These are phyloP conservation scores for Zaprionus obscuricornis DNA, from an alignment of 2,888 invertebrate species.

Conservation along the genomic window DNA sequence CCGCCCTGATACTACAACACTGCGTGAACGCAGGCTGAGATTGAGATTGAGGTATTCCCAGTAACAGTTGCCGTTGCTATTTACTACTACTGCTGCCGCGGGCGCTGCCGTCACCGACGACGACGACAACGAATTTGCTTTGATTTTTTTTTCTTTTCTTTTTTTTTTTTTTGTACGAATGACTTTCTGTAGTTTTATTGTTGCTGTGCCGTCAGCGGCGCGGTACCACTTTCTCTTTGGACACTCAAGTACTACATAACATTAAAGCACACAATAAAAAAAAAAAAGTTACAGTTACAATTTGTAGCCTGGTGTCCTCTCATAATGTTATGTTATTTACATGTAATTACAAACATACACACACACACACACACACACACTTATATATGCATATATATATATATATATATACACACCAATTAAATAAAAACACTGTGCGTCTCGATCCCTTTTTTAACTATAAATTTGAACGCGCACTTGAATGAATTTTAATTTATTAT, in stretches of 20 bases:
- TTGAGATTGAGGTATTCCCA: slow-evolving; percentile 27
- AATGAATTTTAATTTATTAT: slow-evolving; percentile 43
- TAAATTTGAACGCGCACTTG: slow-evolving; percentile 30
- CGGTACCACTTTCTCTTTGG: slow-evolving; percentile 59
- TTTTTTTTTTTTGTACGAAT: slow-evolving; percentile 43
- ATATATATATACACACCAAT: slow-evolving; percentile 17
- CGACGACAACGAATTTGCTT: slow-evolving; percentile 43
- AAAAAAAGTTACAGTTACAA: neutral
- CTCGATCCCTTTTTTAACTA: slow-evolving; percentile 26
- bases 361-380: neutral
- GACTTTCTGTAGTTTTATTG: slow-evolving; percentile 32
- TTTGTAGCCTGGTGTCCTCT: slow-evolving; percentile 11
- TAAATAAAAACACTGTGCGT: slow-evolving; percentile 49
- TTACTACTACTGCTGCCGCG: too few relatives aligned
- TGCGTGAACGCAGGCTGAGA: slow-evolving; percentile 26
- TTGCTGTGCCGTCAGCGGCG: slow-evolving; percentile 34
- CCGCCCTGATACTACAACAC: slow-evolving; percentile 1
- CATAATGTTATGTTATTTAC: slow-evolving; percentile 38
- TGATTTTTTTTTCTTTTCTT: slow-evolving; percentile 32
- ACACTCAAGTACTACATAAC: neutral
- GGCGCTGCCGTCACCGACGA: slow-evolving; percentile 4
- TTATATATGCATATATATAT: neutral
- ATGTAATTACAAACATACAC: slow-evolving; percentile 34
- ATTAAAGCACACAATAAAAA: slow-evolving; percentile 5
- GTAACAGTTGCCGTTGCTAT: neutral